Evolutionary conservation across 2,888 invertebrate species (phyloP).

Genomic region (Quadroppia sp.): DNA sequence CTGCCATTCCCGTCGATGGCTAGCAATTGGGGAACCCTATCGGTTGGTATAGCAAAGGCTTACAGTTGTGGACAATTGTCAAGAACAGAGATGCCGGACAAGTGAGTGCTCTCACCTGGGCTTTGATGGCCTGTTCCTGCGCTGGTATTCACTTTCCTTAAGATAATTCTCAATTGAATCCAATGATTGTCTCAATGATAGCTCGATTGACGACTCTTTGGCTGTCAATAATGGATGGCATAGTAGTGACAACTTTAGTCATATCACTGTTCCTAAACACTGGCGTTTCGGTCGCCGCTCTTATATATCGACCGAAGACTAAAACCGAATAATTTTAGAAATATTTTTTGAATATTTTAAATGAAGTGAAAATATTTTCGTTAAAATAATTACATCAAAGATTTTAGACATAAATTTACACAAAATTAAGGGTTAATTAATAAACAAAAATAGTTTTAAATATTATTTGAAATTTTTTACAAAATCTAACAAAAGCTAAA

Average conservation of each 20-base stretch:
- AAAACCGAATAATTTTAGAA: conserved; percentile 11
- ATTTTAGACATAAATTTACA: background rate
- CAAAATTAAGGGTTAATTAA: no score
- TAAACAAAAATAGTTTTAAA: no score
- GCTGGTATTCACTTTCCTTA: background rate
- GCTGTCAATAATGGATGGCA: conserved; percentile 9
- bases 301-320: conserved; percentile 33
- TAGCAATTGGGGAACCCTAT: conserved; percentile 24
- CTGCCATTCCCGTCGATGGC: background rate
- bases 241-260: conserved; percentile 24
- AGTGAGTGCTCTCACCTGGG: conserved; percentile 9
- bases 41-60: conserved; percentile 25
- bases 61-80: conserved; percentile 21
- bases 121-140: conserved; percentile 1
- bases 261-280: conserved; percentile 23
- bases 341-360: background rate
- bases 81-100: conserved; percentile 29
- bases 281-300: conserved; percentile 8
- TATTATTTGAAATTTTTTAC: no score
- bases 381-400: background rate
- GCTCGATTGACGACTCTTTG: conserved; percentile 20
- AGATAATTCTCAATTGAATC: background rate
- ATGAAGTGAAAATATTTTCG: background rate
- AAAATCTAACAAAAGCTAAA: background rate
- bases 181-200: background rate